Percentiles rank a stretch among this genome's conserved stretches.
Conservation (phyloP, 2,113 vertebrate genomes). For the Epinephelus moara region DNA sequence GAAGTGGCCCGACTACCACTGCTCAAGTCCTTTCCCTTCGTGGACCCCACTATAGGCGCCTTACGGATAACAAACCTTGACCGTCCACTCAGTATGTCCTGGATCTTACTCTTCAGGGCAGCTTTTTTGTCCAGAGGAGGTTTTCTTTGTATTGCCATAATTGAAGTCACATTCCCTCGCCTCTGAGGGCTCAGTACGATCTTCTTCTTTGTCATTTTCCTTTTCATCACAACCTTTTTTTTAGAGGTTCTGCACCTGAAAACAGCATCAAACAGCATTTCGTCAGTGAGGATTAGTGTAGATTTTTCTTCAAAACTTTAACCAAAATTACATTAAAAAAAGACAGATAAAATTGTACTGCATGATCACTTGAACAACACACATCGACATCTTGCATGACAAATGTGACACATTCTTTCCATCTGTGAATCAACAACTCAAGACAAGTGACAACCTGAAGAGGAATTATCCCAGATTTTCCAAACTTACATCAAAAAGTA, state of each 20-base stretch:
- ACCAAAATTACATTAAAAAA: not conserved
- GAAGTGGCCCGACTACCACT: constrained; percentile 6
- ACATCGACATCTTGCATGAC: not conserved
- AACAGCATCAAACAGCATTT: not conserved
- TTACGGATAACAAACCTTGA: constrained; percentile 85
- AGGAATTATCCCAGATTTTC: not conserved
- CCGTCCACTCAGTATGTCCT: constrained; percentile 82
- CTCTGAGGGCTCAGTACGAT: constrained; percentile 62
- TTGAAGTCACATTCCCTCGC: constrained; percentile 62
- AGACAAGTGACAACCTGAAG: not conserved
- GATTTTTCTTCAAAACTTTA: not conserved
- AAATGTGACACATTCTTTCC: not conserved
- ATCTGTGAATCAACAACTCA: not conserved
- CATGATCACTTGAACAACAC: not conserved
- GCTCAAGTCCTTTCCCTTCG: not conserved
- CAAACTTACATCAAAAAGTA: not conserved
- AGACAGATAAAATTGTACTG: not conserved
- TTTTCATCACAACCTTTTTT: constrained; percentile 76
- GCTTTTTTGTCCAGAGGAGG: constrained; percentile 73
- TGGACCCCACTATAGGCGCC: constrained; percentile 11
- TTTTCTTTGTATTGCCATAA: constrained; percentile 46
- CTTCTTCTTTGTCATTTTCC: constrained; percentile 71
- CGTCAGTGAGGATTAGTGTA: not conserved
- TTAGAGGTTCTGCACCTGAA: constrained; percentile 79
- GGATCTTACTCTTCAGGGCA: constrained; percentile 80